phyloP scores from a whole-genome alignment of 2,888 invertebrate species.

The Opisthograptis luteolata region DNA sequence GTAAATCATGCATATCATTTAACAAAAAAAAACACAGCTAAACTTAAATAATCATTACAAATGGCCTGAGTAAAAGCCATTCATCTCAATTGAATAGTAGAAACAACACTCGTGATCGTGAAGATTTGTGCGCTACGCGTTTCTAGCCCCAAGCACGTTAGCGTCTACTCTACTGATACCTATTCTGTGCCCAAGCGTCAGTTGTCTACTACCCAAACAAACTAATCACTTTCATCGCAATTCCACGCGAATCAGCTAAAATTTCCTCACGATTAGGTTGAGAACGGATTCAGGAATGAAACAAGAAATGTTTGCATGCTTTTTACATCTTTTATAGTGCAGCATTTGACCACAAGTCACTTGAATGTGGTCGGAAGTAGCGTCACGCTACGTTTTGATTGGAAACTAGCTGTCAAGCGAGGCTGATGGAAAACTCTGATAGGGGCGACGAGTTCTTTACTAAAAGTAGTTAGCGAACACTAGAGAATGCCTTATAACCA shows the following conservation, averaged over 20 bases:
- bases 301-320: too few relatives aligned
- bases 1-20: not conserved
- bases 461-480: too few relatives aligned
- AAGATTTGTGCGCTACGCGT: conserved; percentile 3
- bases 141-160: not conserved
- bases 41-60: not conserved
- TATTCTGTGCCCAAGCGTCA: too few relatives aligned
- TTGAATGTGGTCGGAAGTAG: too few relatives aligned
- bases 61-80: conserved; percentile 7
- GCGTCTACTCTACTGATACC: not conserved
- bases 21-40: not conserved
- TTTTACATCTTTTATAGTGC: too few relatives aligned
- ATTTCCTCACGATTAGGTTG: conserved; percentile 5
- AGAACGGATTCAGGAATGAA: not conserved
- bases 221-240: conserved; percentile 16
- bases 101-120: conserved; percentile 7
- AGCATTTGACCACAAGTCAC: too few relatives aligned
- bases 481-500: too few relatives aligned
- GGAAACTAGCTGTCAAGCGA: too few relatives aligned
- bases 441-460: too few relatives aligned
- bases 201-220: not conserved
- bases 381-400: too few relatives aligned
- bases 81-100: conserved; percentile 5
- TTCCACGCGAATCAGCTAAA: conserved; percentile 5
- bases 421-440: too few relatives aligned